These are phyloP conservation scores for Sesia apiformis DNA, from an alignment of 2,888 invertebrate species.

Conservation along the genomic window DNA sequence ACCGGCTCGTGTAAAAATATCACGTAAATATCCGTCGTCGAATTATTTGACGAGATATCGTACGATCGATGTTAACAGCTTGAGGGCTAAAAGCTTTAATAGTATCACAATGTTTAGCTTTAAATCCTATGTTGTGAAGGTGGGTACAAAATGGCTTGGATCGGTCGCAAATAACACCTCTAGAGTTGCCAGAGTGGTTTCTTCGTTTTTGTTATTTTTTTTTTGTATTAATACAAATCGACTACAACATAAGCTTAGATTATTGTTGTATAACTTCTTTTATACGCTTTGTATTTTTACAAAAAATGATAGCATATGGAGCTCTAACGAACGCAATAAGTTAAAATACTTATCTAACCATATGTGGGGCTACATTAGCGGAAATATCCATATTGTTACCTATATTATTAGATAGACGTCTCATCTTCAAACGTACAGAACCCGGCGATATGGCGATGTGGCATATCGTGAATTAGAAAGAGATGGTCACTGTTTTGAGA, in stretches of 20 bases:
- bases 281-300: no score
- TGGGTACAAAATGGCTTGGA: no score
- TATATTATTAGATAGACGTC: conserved; percentile 35
- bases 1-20: conserved; percentile 51
- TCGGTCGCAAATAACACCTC: no score
- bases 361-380: conserved; percentile 52
- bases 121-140: background rate
- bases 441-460: background rate
- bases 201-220: no score
- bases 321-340: background rate
- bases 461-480: no score
- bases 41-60: conserved; percentile 12
- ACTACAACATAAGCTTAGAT: no score
- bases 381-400: conserved; percentile 28
- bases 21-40: conserved; percentile 37
- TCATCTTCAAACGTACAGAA: conserved; percentile 25
- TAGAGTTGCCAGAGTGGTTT: no score
- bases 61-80: conserved; percentile 9
- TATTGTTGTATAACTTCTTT: no score
- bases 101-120: conserved; percentile 28
- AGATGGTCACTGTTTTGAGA: no score
- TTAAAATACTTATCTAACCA: conserved; percentile 13
- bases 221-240: no score
- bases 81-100: conserved; percentile 50
- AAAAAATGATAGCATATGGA: no score